Conservation (phyloP, 1,140 invertebrate species). For the Drosophila pectinifera region DNA sequence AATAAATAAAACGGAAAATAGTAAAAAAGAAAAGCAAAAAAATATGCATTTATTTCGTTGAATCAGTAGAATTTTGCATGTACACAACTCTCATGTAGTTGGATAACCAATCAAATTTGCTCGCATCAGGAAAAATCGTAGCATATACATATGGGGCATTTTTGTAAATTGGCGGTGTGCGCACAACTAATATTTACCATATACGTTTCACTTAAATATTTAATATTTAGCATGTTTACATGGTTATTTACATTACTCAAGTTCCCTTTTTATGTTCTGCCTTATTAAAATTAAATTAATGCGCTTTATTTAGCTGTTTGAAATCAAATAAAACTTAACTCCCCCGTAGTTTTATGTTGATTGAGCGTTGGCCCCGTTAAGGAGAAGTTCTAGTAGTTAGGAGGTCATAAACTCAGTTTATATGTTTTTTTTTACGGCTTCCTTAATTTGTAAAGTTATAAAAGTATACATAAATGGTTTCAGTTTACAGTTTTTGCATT, state of each 20-base stretch:
- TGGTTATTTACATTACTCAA: constrained; percentile 11
- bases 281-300: constrained; percentile 6
- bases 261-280: neutral
- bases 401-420: neutral
- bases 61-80: constrained; percentile 23
- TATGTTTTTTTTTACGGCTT: neutral
- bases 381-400: neutral
- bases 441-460: neutral
- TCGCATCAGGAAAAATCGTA: constrained; percentile 6
- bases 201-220: constrained; percentile 26
- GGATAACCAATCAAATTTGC: constrained; percentile 22
- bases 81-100: neutral
- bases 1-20: constrained; percentile 11
- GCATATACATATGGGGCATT: neutral
- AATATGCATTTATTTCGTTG: constrained; percentile 6
- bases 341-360: neutral
- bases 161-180: constrained; percentile 6
- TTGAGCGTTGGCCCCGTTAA: constrained; percentile 1
- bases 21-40: neutral
- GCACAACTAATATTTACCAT: constrained; percentile 24
- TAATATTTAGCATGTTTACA: neutral
- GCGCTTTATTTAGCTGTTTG: neutral
- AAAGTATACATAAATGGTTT: neutral
- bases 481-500: neutral
- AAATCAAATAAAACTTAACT: neutral